Evolutionary conservation across 2,888 invertebrate species (phyloP).

Genomic region (Pseudococcus jackbeardsleyi): DNA sequence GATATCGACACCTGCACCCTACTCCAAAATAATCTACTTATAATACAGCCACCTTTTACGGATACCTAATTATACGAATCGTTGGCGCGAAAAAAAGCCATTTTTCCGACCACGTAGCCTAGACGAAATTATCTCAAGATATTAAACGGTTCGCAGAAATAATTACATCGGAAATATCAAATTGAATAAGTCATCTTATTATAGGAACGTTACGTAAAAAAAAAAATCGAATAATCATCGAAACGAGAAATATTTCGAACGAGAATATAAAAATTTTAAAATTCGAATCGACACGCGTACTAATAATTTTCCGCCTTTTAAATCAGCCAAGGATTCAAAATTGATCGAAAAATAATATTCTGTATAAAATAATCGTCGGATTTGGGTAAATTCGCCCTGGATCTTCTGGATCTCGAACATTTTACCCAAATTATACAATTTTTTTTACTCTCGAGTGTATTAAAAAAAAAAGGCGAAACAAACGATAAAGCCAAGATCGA

Average conservation of each 20-base stretch:
- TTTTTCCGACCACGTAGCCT: slow-evolving; percentile 32
- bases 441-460: neutral
- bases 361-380: neutral
- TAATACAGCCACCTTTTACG: neutral
- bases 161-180: neutral
- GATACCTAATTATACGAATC: slow-evolving; percentile 6
- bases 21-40: neutral
- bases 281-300: slow-evolving; percentile 12
- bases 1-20: neutral
- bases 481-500: neutral
- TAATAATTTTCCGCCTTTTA: slow-evolving; percentile 1
- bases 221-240: neutral
- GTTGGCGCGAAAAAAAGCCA: slow-evolving; percentile 31
- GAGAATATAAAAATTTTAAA: neutral
- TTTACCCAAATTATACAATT: neutral
- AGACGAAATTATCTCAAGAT: neutral
- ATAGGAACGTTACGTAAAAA: neutral
- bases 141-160: slow-evolving; percentile 17
- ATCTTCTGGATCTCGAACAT: too few species aligned
- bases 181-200: neutral
- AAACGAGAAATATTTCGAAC: neutral
- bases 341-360: neutral
- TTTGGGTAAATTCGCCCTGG: neutral
- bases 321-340: neutral
- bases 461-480: neutral